Conservation (phyloP, 2,113 vertebrate genomes). For the Tichodroma muraria region DNA sequence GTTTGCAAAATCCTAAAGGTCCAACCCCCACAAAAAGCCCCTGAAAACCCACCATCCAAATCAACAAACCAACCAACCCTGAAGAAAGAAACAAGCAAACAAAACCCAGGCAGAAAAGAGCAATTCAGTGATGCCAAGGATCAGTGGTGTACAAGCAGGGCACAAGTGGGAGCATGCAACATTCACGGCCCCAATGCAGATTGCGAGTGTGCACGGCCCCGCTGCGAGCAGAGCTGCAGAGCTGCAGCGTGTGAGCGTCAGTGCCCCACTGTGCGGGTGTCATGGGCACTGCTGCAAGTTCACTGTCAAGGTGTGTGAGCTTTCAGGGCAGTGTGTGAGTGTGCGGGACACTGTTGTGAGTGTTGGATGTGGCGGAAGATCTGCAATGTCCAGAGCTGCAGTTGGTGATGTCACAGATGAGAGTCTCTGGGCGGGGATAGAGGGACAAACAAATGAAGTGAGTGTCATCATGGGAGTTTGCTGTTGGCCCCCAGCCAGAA, state of each 20-base stretch:
- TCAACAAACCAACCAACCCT: background rate
- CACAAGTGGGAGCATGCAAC: background rate
- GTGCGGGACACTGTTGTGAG: background rate
- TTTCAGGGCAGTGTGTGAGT: background rate
- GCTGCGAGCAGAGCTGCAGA: background rate
- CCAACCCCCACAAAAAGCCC: fast-evolving
- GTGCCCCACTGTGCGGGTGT: background rate
- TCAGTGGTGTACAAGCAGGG: background rate
- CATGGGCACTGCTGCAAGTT: background rate
- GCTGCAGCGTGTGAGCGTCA: background rate
- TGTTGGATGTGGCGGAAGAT: fast-evolving
- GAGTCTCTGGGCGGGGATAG: background rate
- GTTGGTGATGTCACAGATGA: background rate
- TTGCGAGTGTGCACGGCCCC: fast-evolving
- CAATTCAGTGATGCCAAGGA: background rate
- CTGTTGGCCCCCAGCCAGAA: background rate
- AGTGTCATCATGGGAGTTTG: background rate
- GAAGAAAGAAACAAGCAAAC: background rate
- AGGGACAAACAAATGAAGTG: background rate
- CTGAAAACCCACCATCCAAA: background rate
- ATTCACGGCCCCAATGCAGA: fast-evolving
- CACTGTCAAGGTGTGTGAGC: no score
- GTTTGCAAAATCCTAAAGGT: background rate
- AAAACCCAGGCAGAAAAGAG: background rate
- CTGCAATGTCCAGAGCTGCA: background rate